phyloP scores from a whole-genome alignment of 2,797 vertebrate genomes.

The Malurus splendens region DNA sequence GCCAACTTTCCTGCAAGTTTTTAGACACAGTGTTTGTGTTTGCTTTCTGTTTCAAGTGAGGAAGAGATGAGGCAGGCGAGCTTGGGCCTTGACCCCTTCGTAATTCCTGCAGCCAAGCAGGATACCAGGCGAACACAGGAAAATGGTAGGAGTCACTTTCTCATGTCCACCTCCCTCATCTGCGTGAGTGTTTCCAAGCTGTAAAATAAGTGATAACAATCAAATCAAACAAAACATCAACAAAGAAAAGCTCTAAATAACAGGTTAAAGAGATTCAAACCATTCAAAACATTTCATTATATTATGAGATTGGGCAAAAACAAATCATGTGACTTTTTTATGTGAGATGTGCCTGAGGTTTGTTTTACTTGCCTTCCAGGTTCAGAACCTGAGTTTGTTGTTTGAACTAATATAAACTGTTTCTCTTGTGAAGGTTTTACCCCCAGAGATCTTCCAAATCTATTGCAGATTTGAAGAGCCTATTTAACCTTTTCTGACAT shows the following conservation, averaged over 20 bases:
- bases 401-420: slow-evolving; percentile 40
- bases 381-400: slow-evolving; percentile 17
- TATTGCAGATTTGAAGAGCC: slow-evolving; percentile 65
- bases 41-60: slow-evolving; percentile 27
- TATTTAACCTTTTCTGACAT: slow-evolving; percentile 76
- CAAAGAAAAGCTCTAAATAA: neutral
- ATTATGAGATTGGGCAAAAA: neutral
- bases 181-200: neutral
- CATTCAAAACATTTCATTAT: neutral
- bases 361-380: slow-evolving; percentile 22
- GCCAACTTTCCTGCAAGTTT: slow-evolving; percentile 26
- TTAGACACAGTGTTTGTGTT: neutral
- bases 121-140: neutral
- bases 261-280: neutral
- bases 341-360: neutral
- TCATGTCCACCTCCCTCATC: neutral
- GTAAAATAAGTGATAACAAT: neutral
- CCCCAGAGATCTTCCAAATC: slow-evolving; percentile 61
- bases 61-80: neutral
- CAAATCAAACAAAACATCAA: neutral
- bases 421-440: slow-evolving; percentile 45
- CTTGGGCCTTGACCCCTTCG: neutral
- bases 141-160: neutral
- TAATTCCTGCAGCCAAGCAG: neutral
- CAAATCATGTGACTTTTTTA: neutral